phyloP scores from a whole-genome alignment of 2,888 invertebrate species.

The Rhynchonema sp. region DNA sequence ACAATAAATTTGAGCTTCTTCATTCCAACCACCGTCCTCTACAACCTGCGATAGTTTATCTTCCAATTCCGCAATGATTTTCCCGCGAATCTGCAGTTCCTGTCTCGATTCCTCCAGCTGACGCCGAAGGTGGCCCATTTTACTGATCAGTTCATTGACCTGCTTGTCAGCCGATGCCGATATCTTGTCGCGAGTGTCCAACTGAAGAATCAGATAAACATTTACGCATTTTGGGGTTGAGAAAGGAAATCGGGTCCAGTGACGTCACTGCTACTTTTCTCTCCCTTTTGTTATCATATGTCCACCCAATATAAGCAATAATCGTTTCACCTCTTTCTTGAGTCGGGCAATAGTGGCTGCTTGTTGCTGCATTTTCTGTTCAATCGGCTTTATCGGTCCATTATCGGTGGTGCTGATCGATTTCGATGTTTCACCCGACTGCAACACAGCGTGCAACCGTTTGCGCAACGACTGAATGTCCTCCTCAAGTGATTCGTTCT shows the following conservation, averaged over 20 bases:
- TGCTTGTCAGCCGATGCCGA: background rate
- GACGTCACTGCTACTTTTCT: too few relatives aligned
- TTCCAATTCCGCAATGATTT: background rate
- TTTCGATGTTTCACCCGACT: too few relatives aligned
- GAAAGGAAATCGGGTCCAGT: background rate
- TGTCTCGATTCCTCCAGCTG: background rate
- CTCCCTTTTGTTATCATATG: too few relatives aligned
- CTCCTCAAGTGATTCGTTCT: background rate
- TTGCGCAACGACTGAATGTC: background rate
- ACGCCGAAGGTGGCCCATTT: background rate
- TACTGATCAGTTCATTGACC: background rate
- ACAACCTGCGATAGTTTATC: background rate
- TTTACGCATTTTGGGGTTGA: too few relatives aligned
- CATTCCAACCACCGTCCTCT: background rate
- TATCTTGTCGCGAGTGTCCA: background rate
- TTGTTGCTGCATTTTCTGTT: too few relatives aligned
- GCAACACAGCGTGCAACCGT: background rate
- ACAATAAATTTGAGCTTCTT: too few relatives aligned
- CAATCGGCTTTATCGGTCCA: too few relatives aligned
- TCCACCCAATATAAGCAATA: too few relatives aligned
- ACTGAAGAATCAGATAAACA: background rate
- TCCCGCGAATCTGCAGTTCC: background rate
- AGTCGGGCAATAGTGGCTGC: too few relatives aligned
- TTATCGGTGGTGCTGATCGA: too few relatives aligned
- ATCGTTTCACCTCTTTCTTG: too few relatives aligned